These are phyloP conservation scores for Rhabditoides inermis DNA, from an alignment of 2,888 invertebrate species.

Conservation along the genomic window DNA sequence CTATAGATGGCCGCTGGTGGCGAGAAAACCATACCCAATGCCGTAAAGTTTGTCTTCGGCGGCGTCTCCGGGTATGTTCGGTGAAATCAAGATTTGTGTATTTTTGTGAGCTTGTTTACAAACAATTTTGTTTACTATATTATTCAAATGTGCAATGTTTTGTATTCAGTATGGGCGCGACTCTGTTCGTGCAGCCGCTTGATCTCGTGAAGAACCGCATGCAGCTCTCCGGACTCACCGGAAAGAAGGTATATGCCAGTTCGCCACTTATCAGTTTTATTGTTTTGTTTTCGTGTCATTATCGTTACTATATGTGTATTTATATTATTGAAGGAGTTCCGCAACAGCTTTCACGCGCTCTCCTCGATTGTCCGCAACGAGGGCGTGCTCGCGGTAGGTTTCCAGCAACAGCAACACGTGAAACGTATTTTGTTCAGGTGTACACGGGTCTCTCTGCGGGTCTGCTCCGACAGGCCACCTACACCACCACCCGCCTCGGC, in stretches of 20 bases:
- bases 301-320: neutral
- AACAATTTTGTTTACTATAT: neutral
- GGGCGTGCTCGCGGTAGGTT: constrained; percentile 70
- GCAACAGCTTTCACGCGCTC: constrained; percentile 72
- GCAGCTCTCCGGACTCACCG: constrained; percentile 69
- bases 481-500: constrained; percentile 86
- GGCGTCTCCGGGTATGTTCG: constrained; percentile 10
- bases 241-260: neutral
- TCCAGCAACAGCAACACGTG: too few relatives aligned
- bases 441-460: constrained; percentile 60
- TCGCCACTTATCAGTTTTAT: neutral
- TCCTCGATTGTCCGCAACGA: constrained; percentile 73
- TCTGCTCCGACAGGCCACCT: constrained; percentile 71
- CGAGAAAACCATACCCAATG: constrained; percentile 14
- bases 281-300: neutral
- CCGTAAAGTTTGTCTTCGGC: constrained; percentile 13
- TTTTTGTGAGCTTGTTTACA: neutral
- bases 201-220: constrained; percentile 94
- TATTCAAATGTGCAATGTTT: neutral
- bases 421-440: too few relatives aligned
- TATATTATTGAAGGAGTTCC: constrained; percentile 55
- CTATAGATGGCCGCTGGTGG: neutral
- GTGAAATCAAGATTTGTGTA: neutral
- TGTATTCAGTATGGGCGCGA: constrained; percentile 76
- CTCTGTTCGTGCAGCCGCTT: constrained; percentile 84